phyloP scores from a whole-genome alignment of 2,797 vertebrate species.

The Pangasius mekongensis region DNA sequence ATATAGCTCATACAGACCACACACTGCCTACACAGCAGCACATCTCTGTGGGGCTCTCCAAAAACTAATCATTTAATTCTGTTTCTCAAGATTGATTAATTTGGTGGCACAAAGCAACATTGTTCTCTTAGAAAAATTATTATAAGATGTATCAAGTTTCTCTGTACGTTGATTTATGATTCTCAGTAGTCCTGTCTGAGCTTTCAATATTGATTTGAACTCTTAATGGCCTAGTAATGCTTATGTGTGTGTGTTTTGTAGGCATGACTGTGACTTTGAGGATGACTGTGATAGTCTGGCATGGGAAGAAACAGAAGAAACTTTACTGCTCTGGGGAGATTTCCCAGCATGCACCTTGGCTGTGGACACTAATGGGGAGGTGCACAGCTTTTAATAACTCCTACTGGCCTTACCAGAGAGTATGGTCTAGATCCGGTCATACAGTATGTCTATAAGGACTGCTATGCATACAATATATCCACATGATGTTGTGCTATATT shows the following conservation, averaged over 20 bases:
- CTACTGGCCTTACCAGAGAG: background rate
- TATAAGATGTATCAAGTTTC: background rate
- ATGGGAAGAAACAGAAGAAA: constrained; percentile 95
- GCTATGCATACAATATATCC: background rate
- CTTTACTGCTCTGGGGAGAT: constrained; percentile 91
- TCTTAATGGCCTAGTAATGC: background rate
- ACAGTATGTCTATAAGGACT: background rate
- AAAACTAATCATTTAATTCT: background rate
- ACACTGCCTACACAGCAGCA: background rate
- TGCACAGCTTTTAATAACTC: constrained; percentile 53
- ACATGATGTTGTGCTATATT: background rate
- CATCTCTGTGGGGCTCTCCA: background rate
- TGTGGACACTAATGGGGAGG: constrained; percentile 84
- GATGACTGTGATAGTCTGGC: constrained; percentile 94
- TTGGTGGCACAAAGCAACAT: background rate
- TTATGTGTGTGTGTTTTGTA: constrained; percentile 54
- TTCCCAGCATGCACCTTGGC: constrained; percentile 86
- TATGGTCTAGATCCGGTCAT: background rate
- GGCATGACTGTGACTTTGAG: constrained; percentile 91
- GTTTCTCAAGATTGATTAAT: background rate
- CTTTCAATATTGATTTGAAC: background rate
- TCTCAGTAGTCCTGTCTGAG: background rate
- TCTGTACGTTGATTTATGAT: background rate
- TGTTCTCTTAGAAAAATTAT: background rate
- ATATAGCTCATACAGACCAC: background rate